phyloP scores from a whole-genome alignment of 35 echinoderm and acorn worm genomes.

The Holothuria glaberrima region DNA sequence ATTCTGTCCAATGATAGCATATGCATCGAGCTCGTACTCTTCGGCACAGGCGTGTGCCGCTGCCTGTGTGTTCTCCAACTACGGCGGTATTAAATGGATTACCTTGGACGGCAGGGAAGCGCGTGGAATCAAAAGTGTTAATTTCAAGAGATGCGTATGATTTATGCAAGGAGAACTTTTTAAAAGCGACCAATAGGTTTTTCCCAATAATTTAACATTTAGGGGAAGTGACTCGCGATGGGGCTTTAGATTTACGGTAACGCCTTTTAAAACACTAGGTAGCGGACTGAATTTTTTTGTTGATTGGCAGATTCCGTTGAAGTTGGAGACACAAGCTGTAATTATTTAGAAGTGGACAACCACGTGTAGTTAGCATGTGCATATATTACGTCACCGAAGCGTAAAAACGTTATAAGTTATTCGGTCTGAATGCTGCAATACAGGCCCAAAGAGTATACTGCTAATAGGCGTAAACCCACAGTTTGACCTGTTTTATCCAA shows the following conservation, averaged over 20 bases:
- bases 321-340: no score
- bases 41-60: conserved; percentile 47
- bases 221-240: conserved; percentile 33
- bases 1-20: conserved; percentile 55
- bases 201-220: conserved; percentile 59
- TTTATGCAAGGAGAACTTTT: conserved; percentile 52
- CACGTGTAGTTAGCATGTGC: no score
- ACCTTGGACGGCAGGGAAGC: conserved; percentile 41
- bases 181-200: conserved; percentile 40
- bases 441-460: no score
- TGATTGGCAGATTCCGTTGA: no score
- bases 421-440: no score
- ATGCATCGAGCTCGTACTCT: conserved; percentile 10
- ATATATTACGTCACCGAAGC: no score
- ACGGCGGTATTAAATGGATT: conserved; percentile 33
- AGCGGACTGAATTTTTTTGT: no score
- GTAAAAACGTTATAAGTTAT: no score
- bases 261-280: conserved; percentile 7
- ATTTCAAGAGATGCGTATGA: conserved; percentile 55
- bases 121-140: conserved; percentile 47
- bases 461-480: no score
- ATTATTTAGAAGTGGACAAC: no score
- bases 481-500: no score
- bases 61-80: conserved; percentile 29
- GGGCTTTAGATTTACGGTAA: conserved; percentile 46